Base-by-base conservation (phyloP, 2,888 invertebrate genomes). In the Ophonus ardosiacus region DNA sequence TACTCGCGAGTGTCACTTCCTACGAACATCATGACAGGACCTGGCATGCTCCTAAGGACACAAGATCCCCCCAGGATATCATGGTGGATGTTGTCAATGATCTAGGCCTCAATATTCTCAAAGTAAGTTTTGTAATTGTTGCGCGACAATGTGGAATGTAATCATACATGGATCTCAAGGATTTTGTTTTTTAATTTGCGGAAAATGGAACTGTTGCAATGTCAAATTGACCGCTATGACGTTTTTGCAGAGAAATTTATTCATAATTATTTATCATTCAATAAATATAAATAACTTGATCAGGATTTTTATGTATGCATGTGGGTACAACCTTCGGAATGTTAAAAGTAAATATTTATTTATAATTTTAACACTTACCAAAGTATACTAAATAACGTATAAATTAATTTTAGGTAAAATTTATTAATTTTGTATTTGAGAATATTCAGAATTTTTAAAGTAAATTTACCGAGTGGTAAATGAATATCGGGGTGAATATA, bases 11-110 rank as follows among this genome's bases (percentile, higher is more conserved):
- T 38, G 61, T 71, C 65, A 51, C 43, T 17, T 15, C 59, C 15
- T 65, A 68, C 80, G 56, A 38, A 40, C 38, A 13, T 71, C 80
- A 85, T 13, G 56, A 61, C n/a, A 31, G 68, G 24, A 74, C 57
- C 7, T 84, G 84, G 84, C 40, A 56, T 13, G 21, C 85, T 84
- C 38, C 78, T 63, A 15, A 81, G 38, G 85, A 85, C 86, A 86
- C 80, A 87, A 92, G 68, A 13, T 92, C 93, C 0, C 96, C 96
- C 2, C 92, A 95, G 86, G 94, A 96, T 87, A 93, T 95, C 85
- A 96, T 97, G 95, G 95, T 96, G 84, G 96, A 97, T 89, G 93
- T 96, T 57, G 95, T 96, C 63, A 97, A 97, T 90, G 94, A 94
- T 89, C 93, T 96, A 87, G 95, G 95, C 81, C 91, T 95, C 86